Conservation (phyloP, 1,140 invertebrate genomes). For the Akabosia matsudoensis region DNA sequence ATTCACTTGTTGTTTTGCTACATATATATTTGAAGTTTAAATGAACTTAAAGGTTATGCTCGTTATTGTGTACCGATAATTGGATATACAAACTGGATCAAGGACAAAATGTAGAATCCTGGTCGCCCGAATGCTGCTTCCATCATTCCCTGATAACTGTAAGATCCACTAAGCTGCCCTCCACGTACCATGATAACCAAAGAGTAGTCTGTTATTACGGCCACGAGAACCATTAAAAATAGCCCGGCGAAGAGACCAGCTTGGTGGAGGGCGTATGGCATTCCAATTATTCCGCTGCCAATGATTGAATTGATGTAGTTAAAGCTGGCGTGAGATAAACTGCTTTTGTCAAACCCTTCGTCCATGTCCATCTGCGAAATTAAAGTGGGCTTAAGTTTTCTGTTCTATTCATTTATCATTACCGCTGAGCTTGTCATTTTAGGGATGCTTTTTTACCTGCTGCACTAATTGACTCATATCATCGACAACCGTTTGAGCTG, state of each 20-base stretch:
- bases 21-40: too few relatives aligned
- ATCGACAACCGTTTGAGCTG: slow-evolving; percentile 19
- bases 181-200: slow-evolving; percentile 76
- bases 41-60: slow-evolving; percentile 32
- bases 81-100: slow-evolving; percentile 80
- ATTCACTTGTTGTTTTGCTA: background rate
- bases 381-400: too few relatives aligned
- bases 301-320: slow-evolving; percentile 93
- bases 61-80: slow-evolving; percentile 68
- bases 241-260: slow-evolving; percentile 77
- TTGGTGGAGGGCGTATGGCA: slow-evolving; percentile 76
- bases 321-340: slow-evolving; percentile 76
- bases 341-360: slow-evolving; percentile 50
- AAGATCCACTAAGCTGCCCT: slow-evolving; percentile 73
- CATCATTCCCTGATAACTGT: slow-evolving; percentile 81
- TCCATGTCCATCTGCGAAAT: slow-evolving; percentile 42
- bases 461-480: slow-evolving; percentile 44
- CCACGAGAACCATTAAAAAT: slow-evolving; percentile 68
- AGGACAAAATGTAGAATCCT: slow-evolving; percentile 73
- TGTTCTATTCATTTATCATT: too few relatives aligned
- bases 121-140: slow-evolving; percentile 74
- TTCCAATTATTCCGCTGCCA: slow-evolving; percentile 83
- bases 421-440: too few relatives aligned
- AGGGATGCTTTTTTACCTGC: slow-evolving; percentile 35
- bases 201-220: slow-evolving; percentile 78